Evolutionary conservation across 2,797 vertebrate species (phyloP).

Genomic region (Sternotherus odoratus): DNA sequence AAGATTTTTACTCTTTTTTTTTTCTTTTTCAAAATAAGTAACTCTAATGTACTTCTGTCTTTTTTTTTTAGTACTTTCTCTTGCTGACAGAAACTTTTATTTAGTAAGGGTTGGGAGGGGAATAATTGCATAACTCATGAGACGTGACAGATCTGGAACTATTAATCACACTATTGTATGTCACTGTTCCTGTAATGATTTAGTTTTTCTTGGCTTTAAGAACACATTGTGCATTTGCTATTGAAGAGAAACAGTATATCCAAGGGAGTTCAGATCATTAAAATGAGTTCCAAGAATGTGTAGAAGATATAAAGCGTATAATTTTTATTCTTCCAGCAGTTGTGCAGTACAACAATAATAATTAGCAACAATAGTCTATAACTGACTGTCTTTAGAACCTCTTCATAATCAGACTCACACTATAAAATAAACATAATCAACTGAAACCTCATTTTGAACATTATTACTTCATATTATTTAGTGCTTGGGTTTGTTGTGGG

Average conservation of each 20-base stretch:
- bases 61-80: constrained; percentile 27
- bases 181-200: constrained; percentile 19
- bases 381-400: constrained; percentile 13
- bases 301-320: not conserved
- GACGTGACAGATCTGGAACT: constrained; percentile 47
- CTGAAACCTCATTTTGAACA: constrained; percentile 32
- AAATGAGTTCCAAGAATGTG: constrained; percentile 37
- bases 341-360: constrained; percentile 43
- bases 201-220: constrained; percentile 21
- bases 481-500: constrained; percentile 42
- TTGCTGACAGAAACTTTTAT: constrained; percentile 31
- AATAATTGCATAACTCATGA: constrained; percentile 64
- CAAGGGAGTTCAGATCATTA: constrained; percentile 16
- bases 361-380: constrained; percentile 54
- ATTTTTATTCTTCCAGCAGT: constrained; percentile 66
- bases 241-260: constrained; percentile 50
- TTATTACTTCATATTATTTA: constrained; percentile 59
- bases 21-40: constrained; percentile 2
- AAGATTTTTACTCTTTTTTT: not conserved
- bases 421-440: constrained; percentile 55
- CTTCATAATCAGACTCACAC: constrained; percentile 24
- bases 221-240: constrained; percentile 3
- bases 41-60: constrained; percentile 5
- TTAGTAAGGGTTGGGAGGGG: constrained; percentile 49
- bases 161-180: constrained; percentile 41